Evolutionary conservation across 2,888 invertebrate species (phyloP).

Genomic region (Halictus quadricinctus): DNA sequence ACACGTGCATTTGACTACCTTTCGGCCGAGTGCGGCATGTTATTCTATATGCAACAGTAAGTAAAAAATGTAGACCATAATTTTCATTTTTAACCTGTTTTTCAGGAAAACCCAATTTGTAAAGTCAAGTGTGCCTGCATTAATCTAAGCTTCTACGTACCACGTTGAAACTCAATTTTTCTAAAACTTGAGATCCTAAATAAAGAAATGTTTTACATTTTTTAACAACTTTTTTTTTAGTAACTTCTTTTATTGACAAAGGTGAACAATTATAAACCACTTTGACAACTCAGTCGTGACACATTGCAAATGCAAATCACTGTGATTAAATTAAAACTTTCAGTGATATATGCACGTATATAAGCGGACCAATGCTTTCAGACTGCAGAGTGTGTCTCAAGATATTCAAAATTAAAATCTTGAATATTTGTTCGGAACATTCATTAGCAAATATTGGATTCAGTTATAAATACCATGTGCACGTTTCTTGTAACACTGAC

Average conservation of each 20-base stretch:
- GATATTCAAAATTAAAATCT: too few species aligned
- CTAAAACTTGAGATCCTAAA: background rate
- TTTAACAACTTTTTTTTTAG: background rate
- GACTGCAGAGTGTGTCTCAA: too few species aligned
- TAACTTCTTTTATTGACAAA: background rate
- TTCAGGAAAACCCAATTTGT: background rate
- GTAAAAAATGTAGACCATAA: background rate
- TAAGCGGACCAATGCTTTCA: too few species aligned
- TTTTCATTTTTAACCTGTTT: background rate
- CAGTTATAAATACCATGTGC: background rate
- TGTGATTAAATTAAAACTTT: too few species aligned
- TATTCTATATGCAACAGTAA: background rate
- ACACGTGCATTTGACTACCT: background rate
- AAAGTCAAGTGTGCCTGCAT: background rate
- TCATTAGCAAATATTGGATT: background rate
- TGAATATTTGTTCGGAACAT: too few species aligned
- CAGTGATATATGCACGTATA: too few species aligned
- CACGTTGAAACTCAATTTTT: background rate
- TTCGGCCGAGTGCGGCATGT: background rate
- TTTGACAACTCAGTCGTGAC: background rate
- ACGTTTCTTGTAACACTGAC: background rate
- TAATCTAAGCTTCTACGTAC: background rate
- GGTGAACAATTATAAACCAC: background rate
- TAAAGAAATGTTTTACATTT: background rate
- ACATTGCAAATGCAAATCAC: too few species aligned